A percentile compares a stretch with the other conserved stretches of the same genome.
Evolutionary conservation across 2,888 invertebrate species (phyloP).

Genomic region (Platycheirus albimanus): DNA sequence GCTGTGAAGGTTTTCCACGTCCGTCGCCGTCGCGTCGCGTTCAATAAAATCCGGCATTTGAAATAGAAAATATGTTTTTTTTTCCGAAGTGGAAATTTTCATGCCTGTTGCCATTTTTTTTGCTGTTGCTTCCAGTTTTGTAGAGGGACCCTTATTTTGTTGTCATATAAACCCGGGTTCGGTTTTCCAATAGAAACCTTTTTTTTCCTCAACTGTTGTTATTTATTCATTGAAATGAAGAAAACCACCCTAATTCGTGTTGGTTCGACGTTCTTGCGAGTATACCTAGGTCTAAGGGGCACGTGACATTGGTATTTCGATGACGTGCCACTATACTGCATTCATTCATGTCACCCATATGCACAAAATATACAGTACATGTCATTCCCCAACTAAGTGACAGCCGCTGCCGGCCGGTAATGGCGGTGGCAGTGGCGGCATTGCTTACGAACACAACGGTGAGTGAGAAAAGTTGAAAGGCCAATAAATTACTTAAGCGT

Average conservation of each 20-base stretch:
- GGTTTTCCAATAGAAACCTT: conserved; percentile 42
- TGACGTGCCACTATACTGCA: conserved; percentile 55
- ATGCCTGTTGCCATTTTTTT: conserved; percentile 26
- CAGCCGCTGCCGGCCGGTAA: conserved; percentile 29
- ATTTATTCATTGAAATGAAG: conserved; percentile 35
- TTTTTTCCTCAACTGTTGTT: conserved; percentile 32
- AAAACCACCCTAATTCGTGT: conserved; percentile 43
- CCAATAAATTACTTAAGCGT: conserved; percentile 73
- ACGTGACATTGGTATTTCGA: conserved; percentile 60
- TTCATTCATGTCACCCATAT: conserved; percentile 57
- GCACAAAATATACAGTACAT: not conserved
- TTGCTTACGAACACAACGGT: not conserved
- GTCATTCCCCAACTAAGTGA: conserved; percentile 49
- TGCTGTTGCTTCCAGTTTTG: conserved; percentile 15
- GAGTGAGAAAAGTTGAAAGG: conserved; percentile 62
- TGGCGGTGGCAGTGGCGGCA: not conserved
- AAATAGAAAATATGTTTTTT: conserved; percentile 56
- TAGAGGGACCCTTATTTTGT: conserved; percentile 23
- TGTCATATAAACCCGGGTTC: conserved; percentile 29
- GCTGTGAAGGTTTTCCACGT: conserved; percentile 5
- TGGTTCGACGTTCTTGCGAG: too few species aligned
- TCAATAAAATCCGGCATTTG: conserved; percentile 47
- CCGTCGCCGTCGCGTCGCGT: conserved; percentile 1
- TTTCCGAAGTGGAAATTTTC: conserved; percentile 15
- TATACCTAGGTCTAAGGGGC: conserved; percentile 46